phyloP scores from a whole-genome alignment of 2,113 vertebrate species.

The Atrichornis clamosus region DNA sequence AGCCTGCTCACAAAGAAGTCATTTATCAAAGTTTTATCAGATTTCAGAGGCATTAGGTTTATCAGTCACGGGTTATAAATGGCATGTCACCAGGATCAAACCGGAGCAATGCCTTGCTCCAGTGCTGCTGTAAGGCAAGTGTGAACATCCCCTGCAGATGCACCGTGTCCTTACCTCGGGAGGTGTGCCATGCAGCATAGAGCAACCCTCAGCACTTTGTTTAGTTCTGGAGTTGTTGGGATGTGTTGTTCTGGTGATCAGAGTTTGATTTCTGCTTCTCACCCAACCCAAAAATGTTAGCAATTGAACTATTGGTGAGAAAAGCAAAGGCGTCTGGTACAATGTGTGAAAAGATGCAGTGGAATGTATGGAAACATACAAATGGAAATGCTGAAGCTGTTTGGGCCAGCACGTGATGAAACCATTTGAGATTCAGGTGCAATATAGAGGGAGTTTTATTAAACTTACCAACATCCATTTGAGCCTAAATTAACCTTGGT shows the following conservation, averaged over 20 bases:
- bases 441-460: neutral
- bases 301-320: rapidly evolving
- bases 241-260: neutral
- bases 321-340: neutral
- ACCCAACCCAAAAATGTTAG: neutral
- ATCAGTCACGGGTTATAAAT: conserved; percentile 90
- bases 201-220: neutral
- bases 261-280: neutral
- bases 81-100: conserved; percentile 67
- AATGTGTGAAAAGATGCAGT: neutral
- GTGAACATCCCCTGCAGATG: neutral
- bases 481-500: neutral
- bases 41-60: conserved; percentile 91
- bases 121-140: conserved; percentile 19
- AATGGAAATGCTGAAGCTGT: neutral
- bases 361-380: neutral
- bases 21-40: conserved; percentile 99
- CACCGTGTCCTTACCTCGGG: neutral
- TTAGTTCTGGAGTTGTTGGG: neutral
- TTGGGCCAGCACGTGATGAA: neutral
- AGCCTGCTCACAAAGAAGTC: conserved; percentile 72
- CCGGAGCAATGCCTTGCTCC: conserved; percentile 66
- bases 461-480: neutral
- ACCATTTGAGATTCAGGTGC: neutral
- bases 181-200: neutral